A percentile compares a stretch with the other conserved stretches of the same genome.
Conservation (phyloP, 1,140 invertebrate genomes). For the Cyclargus thomasi region DNA sequence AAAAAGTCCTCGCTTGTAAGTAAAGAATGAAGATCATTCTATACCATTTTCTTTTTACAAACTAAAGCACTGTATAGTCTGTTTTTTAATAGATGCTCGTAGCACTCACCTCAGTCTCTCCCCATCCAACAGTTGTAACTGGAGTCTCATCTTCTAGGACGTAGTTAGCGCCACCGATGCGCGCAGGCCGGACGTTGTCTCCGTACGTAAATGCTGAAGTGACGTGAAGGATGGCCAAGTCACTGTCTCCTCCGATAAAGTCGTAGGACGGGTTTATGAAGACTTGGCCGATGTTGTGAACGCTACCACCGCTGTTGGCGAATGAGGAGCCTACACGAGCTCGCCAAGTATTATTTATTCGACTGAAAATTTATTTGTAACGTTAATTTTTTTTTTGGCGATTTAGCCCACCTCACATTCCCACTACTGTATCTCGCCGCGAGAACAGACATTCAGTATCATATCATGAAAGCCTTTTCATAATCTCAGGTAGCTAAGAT, state of each 20-base stretch:
- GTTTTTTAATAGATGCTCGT: no score
- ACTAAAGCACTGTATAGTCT: no score
- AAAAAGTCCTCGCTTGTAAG: no score
- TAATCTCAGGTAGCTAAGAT: no score
- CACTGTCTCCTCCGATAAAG: background rate
- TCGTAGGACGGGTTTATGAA: slow-evolving; percentile 23
- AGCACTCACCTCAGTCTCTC: slow-evolving; percentile 19
- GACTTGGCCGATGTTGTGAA: slow-evolving; percentile 14
- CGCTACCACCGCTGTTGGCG: slow-evolving; percentile 25
- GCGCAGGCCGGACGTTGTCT: slow-evolving; percentile 20
- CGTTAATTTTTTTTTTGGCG: no score
- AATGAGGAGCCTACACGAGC: slow-evolving; percentile 29
- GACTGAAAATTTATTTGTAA: background rate
- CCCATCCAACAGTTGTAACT: slow-evolving; percentile 27
- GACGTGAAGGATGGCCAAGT: slow-evolving; percentile 23
- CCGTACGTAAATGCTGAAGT: slow-evolving; percentile 9
- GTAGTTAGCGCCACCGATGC: slow-evolving; percentile 21
- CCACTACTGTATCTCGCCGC: no score
- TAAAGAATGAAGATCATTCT: no score
- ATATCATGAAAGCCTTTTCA: no score
- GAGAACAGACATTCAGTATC: no score
- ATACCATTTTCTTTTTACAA: no score
- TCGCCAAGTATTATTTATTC: slow-evolving; percentile 14
- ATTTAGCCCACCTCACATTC: no score
- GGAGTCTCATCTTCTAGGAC: slow-evolving; percentile 17